phyloP scores from a whole-genome alignment of 2,113 vertebrate genomes.

The Anhinga rufa region DNA sequence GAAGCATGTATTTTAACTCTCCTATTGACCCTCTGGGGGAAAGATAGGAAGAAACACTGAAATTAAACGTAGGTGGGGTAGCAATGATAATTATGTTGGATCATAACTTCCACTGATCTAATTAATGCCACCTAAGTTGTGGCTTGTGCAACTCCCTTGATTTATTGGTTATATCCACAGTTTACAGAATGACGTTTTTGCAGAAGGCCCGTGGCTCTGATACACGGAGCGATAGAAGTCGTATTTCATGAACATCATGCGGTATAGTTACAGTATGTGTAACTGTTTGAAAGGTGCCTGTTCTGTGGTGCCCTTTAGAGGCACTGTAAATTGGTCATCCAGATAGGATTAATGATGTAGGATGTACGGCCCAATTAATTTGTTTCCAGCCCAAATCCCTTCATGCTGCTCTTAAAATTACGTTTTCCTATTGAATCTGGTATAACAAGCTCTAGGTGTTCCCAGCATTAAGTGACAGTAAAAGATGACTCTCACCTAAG shows the following conservation, averaged over 20 bases:
- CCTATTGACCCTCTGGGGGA: constrained; percentile 33
- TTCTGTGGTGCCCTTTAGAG: constrained; percentile 31
- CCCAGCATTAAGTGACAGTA: constrained; percentile 46
- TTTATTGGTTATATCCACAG: constrained; percentile 59
- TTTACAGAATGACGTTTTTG: constrained; percentile 2
- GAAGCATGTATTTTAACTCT: constrained; percentile 30
- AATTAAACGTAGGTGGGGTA: constrained; percentile 57
- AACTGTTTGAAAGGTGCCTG: constrained; percentile 9
- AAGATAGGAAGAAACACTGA: constrained; percentile 47
- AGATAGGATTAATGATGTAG: constrained; percentile 32
- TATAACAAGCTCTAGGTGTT: constrained; percentile 59
- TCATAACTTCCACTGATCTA: constrained; percentile 58
- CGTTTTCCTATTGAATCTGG: not conserved
- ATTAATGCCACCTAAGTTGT: constrained; percentile 63
- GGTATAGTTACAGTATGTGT: not conserved
- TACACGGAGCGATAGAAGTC: not conserved
- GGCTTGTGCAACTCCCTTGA: constrained; percentile 63
- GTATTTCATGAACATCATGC: constrained; percentile 16
- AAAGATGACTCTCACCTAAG: constrained; percentile 64
- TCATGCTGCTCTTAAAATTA: not conserved
- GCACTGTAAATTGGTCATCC: not conserved
- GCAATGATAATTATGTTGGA: constrained; percentile 36
- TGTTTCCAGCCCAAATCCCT: constrained; percentile 51
- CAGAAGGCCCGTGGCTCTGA: constrained; percentile 21
- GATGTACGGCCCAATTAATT: constrained; percentile 31